Percentiles rank a stretch among this genome's conserved stretches.
Conservation (phyloP, 2,113 vertebrate species). For the Sturnus vulgaris region DNA sequence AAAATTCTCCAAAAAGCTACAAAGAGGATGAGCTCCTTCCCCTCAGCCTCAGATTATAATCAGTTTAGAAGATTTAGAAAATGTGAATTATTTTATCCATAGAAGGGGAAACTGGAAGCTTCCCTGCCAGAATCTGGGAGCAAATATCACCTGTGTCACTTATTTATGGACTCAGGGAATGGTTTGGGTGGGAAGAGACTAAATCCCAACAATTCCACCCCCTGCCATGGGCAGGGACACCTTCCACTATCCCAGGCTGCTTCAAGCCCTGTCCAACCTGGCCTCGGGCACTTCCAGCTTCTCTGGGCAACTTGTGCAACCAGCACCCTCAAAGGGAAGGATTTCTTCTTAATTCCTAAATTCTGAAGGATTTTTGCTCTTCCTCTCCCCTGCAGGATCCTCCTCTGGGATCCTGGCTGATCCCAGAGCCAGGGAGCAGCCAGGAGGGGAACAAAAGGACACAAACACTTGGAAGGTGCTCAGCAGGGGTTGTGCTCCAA, state of each 20-base stretch:
- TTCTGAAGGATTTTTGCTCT: not conserved
- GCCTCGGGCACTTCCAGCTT: not conserved
- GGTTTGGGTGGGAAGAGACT: not conserved
- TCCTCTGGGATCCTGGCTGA: not conserved
- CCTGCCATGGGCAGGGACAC: not conserved
- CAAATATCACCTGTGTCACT: not conserved
- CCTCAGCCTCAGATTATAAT: too few relatives aligned
- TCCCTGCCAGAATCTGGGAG: not conserved
- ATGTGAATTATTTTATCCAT: not conserved
- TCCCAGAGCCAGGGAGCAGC: not conserved
- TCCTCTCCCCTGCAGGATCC: not conserved
- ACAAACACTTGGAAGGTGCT: not conserved
- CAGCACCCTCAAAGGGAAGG: not conserved
- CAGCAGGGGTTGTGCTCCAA: not conserved
- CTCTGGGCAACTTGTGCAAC: not conserved
- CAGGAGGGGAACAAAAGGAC: not conserved
- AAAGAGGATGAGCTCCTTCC: not conserved
- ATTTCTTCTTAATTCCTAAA: not conserved
- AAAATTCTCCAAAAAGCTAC: not conserved
- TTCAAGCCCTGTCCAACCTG: not conserved
- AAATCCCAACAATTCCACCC: not conserved
- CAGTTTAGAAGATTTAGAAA: not conserved
- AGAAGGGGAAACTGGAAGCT: not conserved
- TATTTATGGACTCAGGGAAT: not conserved
- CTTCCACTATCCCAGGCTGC: fast-evolving